A percentile compares a stretch with the other conserved stretches of the same genome.
Evolutionary conservation across 92 coral and sea anemone species (phyloP).

Genomic region (Paramuricea clavata): DNA sequence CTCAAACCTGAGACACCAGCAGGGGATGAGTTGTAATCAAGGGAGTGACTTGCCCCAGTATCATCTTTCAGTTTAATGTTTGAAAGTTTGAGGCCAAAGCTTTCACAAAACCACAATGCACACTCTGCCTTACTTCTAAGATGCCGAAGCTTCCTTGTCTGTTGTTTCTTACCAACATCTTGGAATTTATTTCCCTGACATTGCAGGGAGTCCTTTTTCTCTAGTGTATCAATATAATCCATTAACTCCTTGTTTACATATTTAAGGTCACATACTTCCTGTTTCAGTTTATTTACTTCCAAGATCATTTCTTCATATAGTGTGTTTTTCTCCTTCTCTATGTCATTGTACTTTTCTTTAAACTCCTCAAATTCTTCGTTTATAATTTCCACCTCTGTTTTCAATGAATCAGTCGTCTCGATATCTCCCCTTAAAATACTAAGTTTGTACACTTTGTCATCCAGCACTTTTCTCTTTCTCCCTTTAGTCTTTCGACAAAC

Average conservation of each 20-base stretch:
- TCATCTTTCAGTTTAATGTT: constrained; percentile 47
- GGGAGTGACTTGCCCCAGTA: constrained; percentile 38
- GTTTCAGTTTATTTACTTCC: constrained; percentile 56
- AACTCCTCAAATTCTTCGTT: constrained; percentile 63
- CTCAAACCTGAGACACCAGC: background rate
- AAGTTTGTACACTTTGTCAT: constrained; percentile 63
- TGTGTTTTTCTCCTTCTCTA: constrained; percentile 63
- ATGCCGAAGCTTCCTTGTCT: constrained; percentile 49
- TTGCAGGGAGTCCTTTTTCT: constrained; percentile 47
- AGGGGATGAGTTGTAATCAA: background rate
- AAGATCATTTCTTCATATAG: constrained; percentile 63
- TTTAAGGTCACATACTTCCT: constrained; percentile 59
- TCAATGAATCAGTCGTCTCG: constrained; percentile 58
- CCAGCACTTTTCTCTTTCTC: constrained; percentile 57
- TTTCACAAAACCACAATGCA: constrained; percentile 75
- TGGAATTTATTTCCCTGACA: constrained; percentile 51
- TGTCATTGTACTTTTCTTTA: constrained; percentile 55
- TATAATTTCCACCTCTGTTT: constrained; percentile 55
- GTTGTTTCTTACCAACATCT: constrained; percentile 50
- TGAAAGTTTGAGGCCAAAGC: constrained; percentile 69
- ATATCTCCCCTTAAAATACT: constrained; percentile 65
- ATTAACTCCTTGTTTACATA: constrained; percentile 57
- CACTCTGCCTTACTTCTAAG: constrained; percentile 69
- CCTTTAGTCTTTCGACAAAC: constrained; percentile 56
- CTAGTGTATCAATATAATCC: constrained; percentile 65